These are phyloP conservation scores for Eumeta japonica DNA, from an alignment of 1,140 invertebrate species.

Conservation along the genomic window DNA sequence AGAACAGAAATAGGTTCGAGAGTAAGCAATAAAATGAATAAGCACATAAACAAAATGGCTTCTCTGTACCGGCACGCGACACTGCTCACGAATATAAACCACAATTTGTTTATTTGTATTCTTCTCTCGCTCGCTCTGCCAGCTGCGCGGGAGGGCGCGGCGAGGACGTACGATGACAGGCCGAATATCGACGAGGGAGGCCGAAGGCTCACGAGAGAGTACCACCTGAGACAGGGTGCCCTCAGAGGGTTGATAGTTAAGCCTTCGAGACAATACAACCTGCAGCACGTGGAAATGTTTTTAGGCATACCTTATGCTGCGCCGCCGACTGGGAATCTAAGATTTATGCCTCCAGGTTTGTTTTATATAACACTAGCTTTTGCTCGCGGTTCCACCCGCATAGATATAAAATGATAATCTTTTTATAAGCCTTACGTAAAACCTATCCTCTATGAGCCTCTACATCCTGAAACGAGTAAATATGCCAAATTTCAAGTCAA, in stretches of 20 bases:
- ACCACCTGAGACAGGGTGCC: slow-evolving; percentile 57
- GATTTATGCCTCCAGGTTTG: slow-evolving; percentile 84
- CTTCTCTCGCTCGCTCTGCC: slow-evolving; percentile 42
- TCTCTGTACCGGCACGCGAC: slow-evolving; percentile 32
- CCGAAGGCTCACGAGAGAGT: slow-evolving; percentile 49
- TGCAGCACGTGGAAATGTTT: slow-evolving; percentile 62
- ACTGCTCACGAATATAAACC: slow-evolving; percentile 33
- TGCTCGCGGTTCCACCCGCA: background rate
- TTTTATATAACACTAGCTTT: too few species aligned
- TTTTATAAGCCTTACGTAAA: too few species aligned
- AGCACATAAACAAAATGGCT: slow-evolving; percentile 46
- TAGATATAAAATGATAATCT: background rate
- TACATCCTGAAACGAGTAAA: too few species aligned
- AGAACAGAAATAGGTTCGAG: slow-evolving; percentile 31
- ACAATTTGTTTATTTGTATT: slow-evolving; percentile 51
- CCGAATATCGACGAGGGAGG: slow-evolving; percentile 34
- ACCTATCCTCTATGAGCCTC: too few species aligned
- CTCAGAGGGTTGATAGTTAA: slow-evolving; percentile 62
- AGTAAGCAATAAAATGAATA: slow-evolving; percentile 32
- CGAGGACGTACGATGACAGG: slow-evolving; percentile 36
- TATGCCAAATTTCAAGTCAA: too few species aligned
- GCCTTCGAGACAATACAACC: slow-evolving; percentile 53
- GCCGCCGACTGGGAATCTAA: slow-evolving; percentile 75
- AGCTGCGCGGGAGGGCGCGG: slow-evolving; percentile 29
- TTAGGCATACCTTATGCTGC: slow-evolving; percentile 88